Base-by-base conservation (phyloP, 2,888 invertebrate species). In the Scaptomyza polygonia region DNA sequence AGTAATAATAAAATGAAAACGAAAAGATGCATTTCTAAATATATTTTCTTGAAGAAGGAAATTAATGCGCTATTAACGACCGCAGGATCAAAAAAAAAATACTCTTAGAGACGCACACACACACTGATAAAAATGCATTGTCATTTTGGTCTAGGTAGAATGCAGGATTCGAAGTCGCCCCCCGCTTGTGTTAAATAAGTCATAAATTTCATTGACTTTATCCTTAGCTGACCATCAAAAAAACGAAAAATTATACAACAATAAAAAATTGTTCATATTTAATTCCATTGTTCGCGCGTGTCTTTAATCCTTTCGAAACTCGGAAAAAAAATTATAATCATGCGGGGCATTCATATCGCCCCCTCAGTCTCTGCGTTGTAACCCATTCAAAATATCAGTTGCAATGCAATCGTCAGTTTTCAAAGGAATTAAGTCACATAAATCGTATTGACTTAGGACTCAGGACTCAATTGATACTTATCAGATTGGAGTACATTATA, bases 191-290 rank as follows among this genome's bases (percentile, higher is more conserved):
- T 76, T 82, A 77, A 74, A 53, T 74, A 85, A 87, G 88, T 81
- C 89, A 86, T 89, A 88, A 89, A 88, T 88, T 79, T 83, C 79
- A 72, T 69, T 81, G 88, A 87, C 88, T 79, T 88, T 88, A 88
- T 89, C 89, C 86, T 68, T 64, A 55, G 49, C 53, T 54, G 61
- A 54, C 67, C 66, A 86, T 85, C 86, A 75, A 71, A 40, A 32
- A 40, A 5, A 43, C 32, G 25, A 9, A 14, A 29, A 11, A 39
- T 6, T 49, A 48, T 29, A 56, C 25, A 34, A 29, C 11, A 25
- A 43, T 7, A n/a, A 3, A 12, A 18, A 14, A 11, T 77, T 80
- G 69, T 76, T 82, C 80, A 84, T 86, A 88, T 86, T 88, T 85
- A 81, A 79, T 56, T 47, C 74, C 59, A 82, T 82, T 82, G 82